These are phyloP conservation scores for Hafferia zeledoni DNA, from an alignment of 2,797 vertebrate species.

Conservation along the genomic window DNA sequence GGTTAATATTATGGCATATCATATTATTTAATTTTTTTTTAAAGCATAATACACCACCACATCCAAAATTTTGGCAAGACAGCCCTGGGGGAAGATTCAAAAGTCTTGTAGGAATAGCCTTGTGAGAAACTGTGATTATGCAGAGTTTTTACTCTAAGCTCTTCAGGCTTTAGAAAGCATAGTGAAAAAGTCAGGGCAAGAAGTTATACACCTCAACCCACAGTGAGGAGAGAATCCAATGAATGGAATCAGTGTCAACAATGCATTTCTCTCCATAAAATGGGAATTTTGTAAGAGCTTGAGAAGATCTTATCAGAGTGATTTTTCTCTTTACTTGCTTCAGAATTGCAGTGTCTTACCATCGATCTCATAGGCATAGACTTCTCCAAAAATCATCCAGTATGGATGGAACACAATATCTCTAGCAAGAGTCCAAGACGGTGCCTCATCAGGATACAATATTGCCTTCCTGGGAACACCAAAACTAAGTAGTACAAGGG, in stretches of 20 bases:
- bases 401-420: conserved; percentile 98
- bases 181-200: neutral
- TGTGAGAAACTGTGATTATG: neutral
- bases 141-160: neutral
- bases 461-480: conserved; percentile 97
- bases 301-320: neutral
- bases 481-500: conserved; percentile 93
- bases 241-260: neutral
- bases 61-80: neutral
- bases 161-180: neutral
- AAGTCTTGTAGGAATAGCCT: neutral
- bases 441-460: conserved; percentile 88
- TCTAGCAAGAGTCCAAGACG: conserved; percentile 93
- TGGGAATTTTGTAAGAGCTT: neutral
- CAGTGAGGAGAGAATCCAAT: neutral
- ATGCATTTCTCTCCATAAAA: neutral
- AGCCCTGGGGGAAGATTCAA: neutral
- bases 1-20: neutral
- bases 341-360: conserved; percentile 80
- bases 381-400: conserved; percentile 99
- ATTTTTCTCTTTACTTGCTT: neutral
- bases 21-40: neutral
- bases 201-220: neutral
- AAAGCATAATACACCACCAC: neutral
- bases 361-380: conserved; percentile 98